phyloP scores from a whole-genome alignment of 2,797 vertebrate genomes.

The Acestrorhynchus altus region DNA sequence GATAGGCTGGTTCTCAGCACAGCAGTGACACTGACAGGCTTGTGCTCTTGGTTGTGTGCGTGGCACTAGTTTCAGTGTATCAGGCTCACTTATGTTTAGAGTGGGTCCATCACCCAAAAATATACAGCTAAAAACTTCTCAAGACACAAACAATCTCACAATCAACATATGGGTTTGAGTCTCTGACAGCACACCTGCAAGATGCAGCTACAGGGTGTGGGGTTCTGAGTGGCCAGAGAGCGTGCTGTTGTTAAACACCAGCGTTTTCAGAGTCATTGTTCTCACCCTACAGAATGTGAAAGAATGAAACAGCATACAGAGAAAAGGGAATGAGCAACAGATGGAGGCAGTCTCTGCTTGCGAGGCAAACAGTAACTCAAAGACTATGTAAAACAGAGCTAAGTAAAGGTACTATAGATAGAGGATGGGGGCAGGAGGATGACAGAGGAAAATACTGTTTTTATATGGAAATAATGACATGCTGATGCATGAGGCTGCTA shows the following conservation, averaged over 20 bases:
- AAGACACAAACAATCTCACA: background rate
- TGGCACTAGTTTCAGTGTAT: background rate
- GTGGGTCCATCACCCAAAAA: no score
- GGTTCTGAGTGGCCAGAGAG: background rate
- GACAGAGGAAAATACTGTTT: conserved; percentile 50
- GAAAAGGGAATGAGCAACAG: conserved; percentile 20
- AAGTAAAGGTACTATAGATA: conserved; percentile 30
- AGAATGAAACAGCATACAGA: background rate
- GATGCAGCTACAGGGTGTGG: background rate
- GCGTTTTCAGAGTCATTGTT: background rate
- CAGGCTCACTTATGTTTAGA: background rate
- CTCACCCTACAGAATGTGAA: background rate
- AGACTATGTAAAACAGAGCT: conserved; percentile 29
- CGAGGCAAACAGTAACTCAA: conserved; percentile 10
- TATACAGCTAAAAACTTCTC: background rate
- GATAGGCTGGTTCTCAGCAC: background rate
- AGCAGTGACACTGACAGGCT: background rate
- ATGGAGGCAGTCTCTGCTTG: conserved; percentile 9
- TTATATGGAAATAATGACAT: conserved; percentile 62
- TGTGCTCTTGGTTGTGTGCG: background rate
- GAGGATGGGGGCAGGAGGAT: conserved; percentile 12
- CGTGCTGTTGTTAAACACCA: background rate
- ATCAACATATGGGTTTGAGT: background rate
- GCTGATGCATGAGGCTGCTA: conserved; percentile 41
- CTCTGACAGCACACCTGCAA: background rate